Evolutionary conservation across 2,888 invertebrate species (phyloP).

Genomic region (Incurvaria masculella): DNA sequence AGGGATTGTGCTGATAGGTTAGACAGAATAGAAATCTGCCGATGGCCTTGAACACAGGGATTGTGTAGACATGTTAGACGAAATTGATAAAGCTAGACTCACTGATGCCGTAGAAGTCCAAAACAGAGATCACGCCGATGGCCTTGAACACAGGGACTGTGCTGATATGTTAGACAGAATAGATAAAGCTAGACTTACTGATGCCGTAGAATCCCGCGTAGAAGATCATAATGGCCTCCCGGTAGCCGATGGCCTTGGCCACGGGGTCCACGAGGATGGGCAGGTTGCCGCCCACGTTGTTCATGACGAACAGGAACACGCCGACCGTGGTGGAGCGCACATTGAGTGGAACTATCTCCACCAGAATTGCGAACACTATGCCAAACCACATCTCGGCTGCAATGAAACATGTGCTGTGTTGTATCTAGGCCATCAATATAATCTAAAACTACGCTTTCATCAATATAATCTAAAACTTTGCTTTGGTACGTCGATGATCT

Average conservation of each 20-base stretch:
- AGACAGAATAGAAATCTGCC: no score
- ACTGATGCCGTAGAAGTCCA: no score
- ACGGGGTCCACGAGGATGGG: slow-evolving; percentile 86
- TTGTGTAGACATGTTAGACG: no score
- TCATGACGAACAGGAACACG: slow-evolving; percentile 88
- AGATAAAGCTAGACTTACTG: slow-evolving; percentile 57
- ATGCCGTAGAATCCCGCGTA: slow-evolving; percentile 85
- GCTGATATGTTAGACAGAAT: background rate
- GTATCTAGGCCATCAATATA: no score
- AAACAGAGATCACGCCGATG: no score
- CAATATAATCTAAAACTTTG: no score
- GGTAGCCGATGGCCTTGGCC: slow-evolving; percentile 75
- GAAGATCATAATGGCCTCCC: slow-evolving; percentile 82
- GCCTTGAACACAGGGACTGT: no score
- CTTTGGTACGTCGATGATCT: no score
- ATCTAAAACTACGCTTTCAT: no score
- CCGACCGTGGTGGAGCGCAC: slow-evolving; percentile 84
- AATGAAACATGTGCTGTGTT: no score
- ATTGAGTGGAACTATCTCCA: slow-evolving; percentile 81
- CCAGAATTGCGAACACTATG: slow-evolving; percentile 85
- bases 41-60: no score
- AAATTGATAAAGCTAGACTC: background rate
- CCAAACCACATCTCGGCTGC: slow-evolving; percentile 95
- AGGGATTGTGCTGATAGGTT: background rate
- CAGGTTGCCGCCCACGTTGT: slow-evolving; percentile 87